Evolutionary conservation across 2,888 invertebrate species (phyloP), one percentile per base, ranked within the genome.

Genomic region (Agriotes lineatus): DNA sequence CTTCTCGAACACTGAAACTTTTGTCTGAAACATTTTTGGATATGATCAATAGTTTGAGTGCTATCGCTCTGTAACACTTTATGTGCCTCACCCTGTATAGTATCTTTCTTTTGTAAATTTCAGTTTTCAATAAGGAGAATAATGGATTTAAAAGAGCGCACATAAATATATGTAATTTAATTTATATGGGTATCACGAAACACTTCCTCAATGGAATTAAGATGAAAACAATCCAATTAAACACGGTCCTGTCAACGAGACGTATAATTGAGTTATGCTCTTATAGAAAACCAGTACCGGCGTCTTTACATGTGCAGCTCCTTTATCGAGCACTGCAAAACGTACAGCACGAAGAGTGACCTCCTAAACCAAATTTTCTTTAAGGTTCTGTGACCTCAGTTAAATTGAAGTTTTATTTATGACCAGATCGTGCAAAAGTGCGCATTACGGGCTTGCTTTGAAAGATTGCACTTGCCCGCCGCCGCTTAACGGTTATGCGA

Each of bases 341-440:
- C 54, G 61, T 67, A 25, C 59, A 67, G 18, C 16, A 57, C 18
- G 57, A 67, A 67, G 48, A 39, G 58, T 59, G 68, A 64, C 68
- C 68, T 68, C 58, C 37, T 68, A 64, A 68, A 68, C 68, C 63
- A 68, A 68, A 68, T 68, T 68, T 68, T 35, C 50, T 63, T n/a
- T 54, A 25, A 48, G 42, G 66, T 65, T 69, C 69, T 60, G 37
- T 42, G 69, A 69, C 66, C 69, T 58, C 69, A 30, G 37, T 52
- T 61, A 66, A 61, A 56, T 66, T 65, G 66, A 66, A 69, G 58
- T 69, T 69, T 69, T 69, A 69, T 69, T 69, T 69, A 69, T 66
- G 69, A 33, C 10, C 52, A 33, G 52, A 66, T 61, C 69, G 58
- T 66, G 69, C 64, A 64, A 54, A 64, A 58, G 48, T 62, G 64